These are phyloP conservation scores for Motacilla tschutschensis DNA, from an alignment of 2,113 vertebrate genomes.

Conservation along the genomic window DNA sequence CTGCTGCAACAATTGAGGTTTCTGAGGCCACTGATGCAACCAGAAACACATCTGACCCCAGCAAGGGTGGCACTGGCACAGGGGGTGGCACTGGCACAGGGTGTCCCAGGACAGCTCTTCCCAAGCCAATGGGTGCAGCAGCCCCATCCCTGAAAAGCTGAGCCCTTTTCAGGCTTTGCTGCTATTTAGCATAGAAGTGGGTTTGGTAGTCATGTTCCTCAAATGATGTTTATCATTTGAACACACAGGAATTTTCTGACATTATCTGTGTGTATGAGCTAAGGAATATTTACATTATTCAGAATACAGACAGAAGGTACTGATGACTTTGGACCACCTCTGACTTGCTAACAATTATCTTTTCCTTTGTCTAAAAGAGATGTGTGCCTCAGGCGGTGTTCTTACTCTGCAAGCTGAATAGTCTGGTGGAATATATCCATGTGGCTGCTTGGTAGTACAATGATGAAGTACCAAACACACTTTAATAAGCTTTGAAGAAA, in stretches of 20 bases:
- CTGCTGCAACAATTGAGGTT: rapidly evolving
- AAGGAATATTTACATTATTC: background rate
- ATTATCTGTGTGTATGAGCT: background rate
- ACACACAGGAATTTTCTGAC: background rate
- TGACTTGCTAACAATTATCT: background rate
- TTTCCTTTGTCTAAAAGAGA: background rate
- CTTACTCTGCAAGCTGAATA: background rate
- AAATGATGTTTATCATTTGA: background rate
- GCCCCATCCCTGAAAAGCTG: background rate
- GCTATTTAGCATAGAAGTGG: rapidly evolving
- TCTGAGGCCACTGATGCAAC: rapidly evolving
- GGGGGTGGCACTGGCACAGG: background rate
- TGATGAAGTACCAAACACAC: background rate
- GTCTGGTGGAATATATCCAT: background rate
- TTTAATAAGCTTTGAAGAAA: conserved; percentile 9
- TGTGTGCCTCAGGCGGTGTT: background rate
- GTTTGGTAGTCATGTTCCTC: background rate
- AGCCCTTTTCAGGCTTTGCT: background rate
- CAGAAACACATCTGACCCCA: rapidly evolving
- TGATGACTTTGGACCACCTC: background rate
- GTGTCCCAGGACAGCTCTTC: no score
- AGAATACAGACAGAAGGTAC: background rate
- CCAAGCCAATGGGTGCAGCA: rapidly evolving
- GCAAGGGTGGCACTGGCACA: background rate
- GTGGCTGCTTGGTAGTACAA: background rate